Evolutionary conservation across 2,888 invertebrate genomes (phyloP).

Genomic region (Myopa testacea): DNA sequence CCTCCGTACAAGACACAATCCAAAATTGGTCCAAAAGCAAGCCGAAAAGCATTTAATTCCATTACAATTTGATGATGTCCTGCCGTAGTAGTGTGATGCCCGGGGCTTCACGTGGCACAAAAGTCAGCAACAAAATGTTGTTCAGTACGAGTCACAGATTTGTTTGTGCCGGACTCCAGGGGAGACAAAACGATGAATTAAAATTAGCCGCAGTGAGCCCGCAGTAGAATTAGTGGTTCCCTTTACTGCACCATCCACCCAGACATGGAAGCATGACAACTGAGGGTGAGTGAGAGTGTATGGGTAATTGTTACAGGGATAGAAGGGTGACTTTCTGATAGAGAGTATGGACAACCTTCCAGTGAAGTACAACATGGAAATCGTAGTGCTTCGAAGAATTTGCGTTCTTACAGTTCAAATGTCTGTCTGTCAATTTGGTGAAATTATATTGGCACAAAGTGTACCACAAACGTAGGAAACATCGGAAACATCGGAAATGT

Average conservation of each 20-base stretch:
- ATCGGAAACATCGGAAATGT: background rate
- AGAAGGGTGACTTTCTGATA: no score
- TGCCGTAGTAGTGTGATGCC: background rate
- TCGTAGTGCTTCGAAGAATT: background rate
- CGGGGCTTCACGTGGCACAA: background rate
- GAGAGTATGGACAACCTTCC: background rate
- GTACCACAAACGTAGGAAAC: background rate
- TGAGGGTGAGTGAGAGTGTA: background rate
- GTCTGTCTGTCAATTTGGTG: background rate
- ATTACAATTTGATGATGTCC: background rate
- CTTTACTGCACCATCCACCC: background rate
- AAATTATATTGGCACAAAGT: background rate
- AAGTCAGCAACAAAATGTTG: constrained; percentile 15
- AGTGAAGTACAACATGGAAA: background rate
- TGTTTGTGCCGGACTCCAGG: constrained; percentile 2
- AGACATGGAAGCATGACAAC: background rate
- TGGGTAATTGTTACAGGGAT: no score
- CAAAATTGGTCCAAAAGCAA: no score
- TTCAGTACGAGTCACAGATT: background rate
- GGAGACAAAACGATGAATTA: constrained; percentile 25
- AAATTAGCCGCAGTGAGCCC: constrained; percentile 24
- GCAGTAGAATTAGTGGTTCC: constrained; percentile 21
- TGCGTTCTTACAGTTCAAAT: background rate
- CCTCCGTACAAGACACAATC: no score
- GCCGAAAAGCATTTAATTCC: constrained; percentile 23